A percentile compares a stretch with the other conserved stretches of the same genome.
Evolutionary conservation across 2,113 vertebrate genomes (phyloP).

Genomic region (Numenius arquata): DNA sequence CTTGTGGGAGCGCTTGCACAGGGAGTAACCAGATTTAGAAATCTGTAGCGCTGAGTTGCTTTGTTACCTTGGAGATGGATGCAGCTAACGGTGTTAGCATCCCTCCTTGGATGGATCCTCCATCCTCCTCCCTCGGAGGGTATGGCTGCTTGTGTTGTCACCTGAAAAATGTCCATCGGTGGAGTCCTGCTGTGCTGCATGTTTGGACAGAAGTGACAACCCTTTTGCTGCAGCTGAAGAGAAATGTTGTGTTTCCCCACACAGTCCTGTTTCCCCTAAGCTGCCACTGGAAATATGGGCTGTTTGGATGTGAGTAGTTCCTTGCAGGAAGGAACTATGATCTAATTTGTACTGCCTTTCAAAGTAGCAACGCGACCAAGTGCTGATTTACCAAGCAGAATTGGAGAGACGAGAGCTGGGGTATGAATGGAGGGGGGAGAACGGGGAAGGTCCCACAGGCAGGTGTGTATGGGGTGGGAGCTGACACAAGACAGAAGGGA

Average conservation of each 20-base stretch:
- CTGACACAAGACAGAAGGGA: neutral
- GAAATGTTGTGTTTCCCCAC: too few species aligned
- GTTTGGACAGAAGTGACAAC: fast-evolving
- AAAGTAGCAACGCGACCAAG: neutral
- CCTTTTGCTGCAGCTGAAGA: neutral
- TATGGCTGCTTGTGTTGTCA: neutral
- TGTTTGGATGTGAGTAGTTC: fast-evolving
- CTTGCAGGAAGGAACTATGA: neutral
- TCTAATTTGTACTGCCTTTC: neutral
- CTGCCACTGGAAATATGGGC: neutral
- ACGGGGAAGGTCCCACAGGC: neutral
- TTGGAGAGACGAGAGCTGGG: neutral
- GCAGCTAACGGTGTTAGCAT: neutral
- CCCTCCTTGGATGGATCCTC: neutral
- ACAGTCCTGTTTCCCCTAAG: fast-evolving
- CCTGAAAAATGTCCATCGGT: fast-evolving
- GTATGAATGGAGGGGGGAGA: fast-evolving
- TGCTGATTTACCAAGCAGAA: neutral
- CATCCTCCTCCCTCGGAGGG: neutral
- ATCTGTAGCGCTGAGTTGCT: neutral
- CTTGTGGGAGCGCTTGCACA: neutral
- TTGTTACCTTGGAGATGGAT: slow-evolving; percentile 60
- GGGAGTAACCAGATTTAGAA: slow-evolving; percentile 31
- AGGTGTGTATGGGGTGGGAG: neutral
- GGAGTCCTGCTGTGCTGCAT: neutral